These are phyloP conservation scores for Pterois miles DNA, from an alignment of 2,797 vertebrate species.

Conservation along the genomic window DNA sequence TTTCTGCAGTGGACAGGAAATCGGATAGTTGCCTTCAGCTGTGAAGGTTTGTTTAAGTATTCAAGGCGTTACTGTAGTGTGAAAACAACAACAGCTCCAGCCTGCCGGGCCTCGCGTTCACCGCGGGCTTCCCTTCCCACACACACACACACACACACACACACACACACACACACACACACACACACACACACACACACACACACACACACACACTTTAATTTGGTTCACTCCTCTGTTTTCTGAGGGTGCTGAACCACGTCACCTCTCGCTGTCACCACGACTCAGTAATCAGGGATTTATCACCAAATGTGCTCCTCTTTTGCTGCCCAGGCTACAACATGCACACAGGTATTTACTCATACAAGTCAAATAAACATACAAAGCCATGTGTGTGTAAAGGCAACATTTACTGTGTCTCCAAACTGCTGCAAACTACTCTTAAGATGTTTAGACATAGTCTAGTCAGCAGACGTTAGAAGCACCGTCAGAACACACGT, in stretches of 20 bases:
- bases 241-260: conserved; percentile 57
- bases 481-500: no score
- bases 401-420: background rate
- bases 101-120: conserved; percentile 29
- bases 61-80: conserved; percentile 49
- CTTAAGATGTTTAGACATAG: background rate
- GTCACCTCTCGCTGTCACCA: conserved; percentile 57
- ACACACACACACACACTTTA: conserved; percentile 63
- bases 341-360: background rate
- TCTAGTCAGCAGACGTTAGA: background rate
- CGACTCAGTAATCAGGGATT: conserved; percentile 45
- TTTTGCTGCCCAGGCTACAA: background rate
- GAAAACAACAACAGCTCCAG: conserved; percentile 65
- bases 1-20: conserved; percentile 38
- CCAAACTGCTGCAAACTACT: background rate
- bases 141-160: conserved; percentile 30
- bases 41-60: conserved; percentile 51
- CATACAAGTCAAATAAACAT: background rate
- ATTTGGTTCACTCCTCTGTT: conserved; percentile 61
- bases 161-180: background rate
- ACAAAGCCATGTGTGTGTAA: background rate
- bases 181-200: conserved; percentile 47
- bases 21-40: conserved; percentile 44
- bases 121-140: conserved; percentile 42
- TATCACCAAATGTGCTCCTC: conserved; percentile 27